These are phyloP conservation scores for Drosophila guanche DNA, from an alignment of 1,140 invertebrate species.

Conservation along the genomic window DNA sequence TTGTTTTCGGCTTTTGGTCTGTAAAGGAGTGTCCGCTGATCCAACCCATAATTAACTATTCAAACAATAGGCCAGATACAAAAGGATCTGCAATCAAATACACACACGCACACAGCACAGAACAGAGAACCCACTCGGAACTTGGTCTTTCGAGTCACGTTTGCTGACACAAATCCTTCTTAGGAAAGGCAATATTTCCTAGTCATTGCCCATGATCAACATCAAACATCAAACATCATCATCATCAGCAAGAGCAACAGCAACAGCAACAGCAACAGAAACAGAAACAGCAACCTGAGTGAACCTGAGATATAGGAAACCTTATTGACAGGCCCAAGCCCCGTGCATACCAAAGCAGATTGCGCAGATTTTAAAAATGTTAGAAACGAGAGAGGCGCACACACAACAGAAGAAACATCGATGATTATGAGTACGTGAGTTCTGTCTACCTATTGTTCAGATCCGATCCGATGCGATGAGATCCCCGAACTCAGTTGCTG, in stretches of 20 bases:
- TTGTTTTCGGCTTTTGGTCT: conserved; percentile 36
- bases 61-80: conserved; percentile 75
- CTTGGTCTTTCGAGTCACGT: conserved; percentile 77
- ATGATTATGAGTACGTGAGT: conserved; percentile 70
- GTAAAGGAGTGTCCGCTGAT: conserved; percentile 74
- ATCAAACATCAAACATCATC: conserved; percentile 60
- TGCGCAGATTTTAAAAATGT: conserved; percentile 76
- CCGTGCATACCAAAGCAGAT: conserved; percentile 74
- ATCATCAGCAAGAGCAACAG: conserved; percentile 41
- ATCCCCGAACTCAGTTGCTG: not conserved
- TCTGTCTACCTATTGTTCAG: conserved; percentile 72
- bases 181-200: conserved; percentile 79
- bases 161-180: conserved; percentile 81
- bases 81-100: conserved; percentile 75
- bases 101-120: conserved; percentile 28
- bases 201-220: conserved; percentile 71
- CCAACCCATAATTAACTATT: conserved; percentile 82
- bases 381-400: conserved; percentile 56
- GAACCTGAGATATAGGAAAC: conserved; percentile 34
- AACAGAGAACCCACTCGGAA: conserved; percentile 22
- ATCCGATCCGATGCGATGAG: not conserved
- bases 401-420: conserved; percentile 24
- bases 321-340: conserved; percentile 57
- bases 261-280: conserved; percentile 25
- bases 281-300: conserved; percentile 12